Conservation (phyloP, 1,140 invertebrate species). For the Bombus breviceps region DNA sequence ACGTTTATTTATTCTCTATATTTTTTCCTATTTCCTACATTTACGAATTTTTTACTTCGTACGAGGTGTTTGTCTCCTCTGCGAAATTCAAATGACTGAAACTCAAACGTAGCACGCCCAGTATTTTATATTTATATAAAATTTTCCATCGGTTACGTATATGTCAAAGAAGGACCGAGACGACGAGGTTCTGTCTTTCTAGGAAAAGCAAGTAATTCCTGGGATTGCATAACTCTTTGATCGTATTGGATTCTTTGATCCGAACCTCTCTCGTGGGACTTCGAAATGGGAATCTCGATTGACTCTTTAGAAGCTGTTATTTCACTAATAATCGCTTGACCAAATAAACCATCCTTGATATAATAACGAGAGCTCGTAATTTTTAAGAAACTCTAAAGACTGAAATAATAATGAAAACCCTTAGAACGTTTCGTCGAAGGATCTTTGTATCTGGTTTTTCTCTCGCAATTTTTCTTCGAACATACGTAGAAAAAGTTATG, state of each 20-base stretch:
- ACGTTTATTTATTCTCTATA: too few species aligned
- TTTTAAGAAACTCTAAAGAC: background rate
- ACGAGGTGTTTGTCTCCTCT: too few species aligned
- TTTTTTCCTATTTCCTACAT: too few species aligned
- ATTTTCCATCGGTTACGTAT: background rate
- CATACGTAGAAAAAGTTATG: background rate
- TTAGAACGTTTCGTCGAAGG: too few species aligned
- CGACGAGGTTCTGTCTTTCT: background rate
- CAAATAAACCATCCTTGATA: background rate
- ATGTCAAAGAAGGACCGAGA: background rate
- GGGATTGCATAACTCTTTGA: background rate
- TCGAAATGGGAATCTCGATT: conserved; percentile 8
- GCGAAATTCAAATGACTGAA: too few species aligned
- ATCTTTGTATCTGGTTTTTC: too few species aligned
- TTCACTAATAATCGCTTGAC: background rate
- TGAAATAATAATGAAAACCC: background rate
- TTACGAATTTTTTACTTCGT: too few species aligned
- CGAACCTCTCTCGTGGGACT: too few species aligned
- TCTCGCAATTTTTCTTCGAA: too few species aligned
- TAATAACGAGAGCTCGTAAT: background rate
- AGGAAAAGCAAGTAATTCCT: background rate
- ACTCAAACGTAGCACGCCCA: too few species aligned
- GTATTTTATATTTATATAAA: background rate
- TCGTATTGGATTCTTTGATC: conserved; percentile 8
- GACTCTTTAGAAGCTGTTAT: background rate